These are phyloP conservation scores for Cariama cristata DNA, from an alignment of 2,113 vertebrate species.

Conservation along the genomic window DNA sequence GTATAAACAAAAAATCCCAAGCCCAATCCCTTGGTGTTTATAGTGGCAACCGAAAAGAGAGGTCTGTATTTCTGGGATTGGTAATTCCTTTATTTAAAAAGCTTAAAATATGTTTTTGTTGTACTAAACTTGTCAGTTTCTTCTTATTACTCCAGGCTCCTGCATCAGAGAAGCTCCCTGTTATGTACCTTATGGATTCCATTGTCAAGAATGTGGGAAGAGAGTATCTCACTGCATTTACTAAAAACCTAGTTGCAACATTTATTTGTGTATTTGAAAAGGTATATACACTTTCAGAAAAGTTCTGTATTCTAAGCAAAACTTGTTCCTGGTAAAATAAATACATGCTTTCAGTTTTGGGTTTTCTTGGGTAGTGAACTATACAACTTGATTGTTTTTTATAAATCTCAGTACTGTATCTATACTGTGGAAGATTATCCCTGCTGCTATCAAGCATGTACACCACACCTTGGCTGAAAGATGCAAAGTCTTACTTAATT, in stretches of 20 bases:
- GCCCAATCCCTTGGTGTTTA: constrained; percentile 37
- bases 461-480: background rate
- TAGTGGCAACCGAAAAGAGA: constrained; percentile 71
- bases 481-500: background rate
- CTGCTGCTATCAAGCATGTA: background rate
- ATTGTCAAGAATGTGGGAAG: constrained; percentile 99
- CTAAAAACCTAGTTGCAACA: constrained; percentile 99
- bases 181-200: constrained; percentile 99
- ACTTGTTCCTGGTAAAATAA: constrained; percentile 78
- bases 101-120: constrained; percentile 73
- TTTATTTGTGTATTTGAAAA: constrained; percentile 99
- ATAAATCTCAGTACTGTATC: background rate
- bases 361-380: constrained; percentile 70
- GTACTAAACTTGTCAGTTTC: constrained; percentile 99
- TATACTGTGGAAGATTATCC: background rate
- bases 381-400: background rate
- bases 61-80: constrained; percentile 75
- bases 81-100: constrained; percentile 69
- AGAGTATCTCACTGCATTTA: constrained; percentile 98
- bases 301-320: constrained; percentile 66
- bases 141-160: constrained; percentile 97
- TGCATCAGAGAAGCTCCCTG: constrained; percentile 94
- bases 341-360: constrained; percentile 69
- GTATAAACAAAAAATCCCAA: constrained; percentile 19
- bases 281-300: constrained; percentile 89